phyloP scores from a whole-genome alignment of 2,113 vertebrate species.

The Thryonomys swinderianus region DNA sequence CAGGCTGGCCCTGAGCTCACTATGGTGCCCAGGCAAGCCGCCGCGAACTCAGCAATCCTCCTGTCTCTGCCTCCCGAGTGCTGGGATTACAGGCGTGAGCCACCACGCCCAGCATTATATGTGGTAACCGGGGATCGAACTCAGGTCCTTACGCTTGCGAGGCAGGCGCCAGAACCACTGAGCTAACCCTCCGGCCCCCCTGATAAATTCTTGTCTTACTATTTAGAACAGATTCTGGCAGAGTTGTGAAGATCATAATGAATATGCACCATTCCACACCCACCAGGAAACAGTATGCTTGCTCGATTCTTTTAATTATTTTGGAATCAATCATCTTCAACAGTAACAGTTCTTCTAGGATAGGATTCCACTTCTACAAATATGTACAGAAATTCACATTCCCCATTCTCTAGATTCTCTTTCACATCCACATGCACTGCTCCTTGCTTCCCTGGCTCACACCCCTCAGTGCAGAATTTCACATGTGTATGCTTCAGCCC shows the following conservation, averaged over 20 bases:
- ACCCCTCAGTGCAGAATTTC: constrained; percentile 98
- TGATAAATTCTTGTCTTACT: background rate
- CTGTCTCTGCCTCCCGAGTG: too few species aligned
- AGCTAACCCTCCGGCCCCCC: too few species aligned
- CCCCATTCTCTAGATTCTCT: constrained; percentile 93
- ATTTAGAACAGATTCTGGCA: too few species aligned
- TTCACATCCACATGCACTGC: constrained; percentile 94
- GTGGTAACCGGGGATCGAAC: too few species aligned
- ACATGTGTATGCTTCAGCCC: constrained; percentile 93
- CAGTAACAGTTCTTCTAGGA: constrained; percentile 92
- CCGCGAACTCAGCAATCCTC: too few species aligned
- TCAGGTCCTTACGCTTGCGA: too few species aligned
- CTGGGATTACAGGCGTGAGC: too few species aligned
- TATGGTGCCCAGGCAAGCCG: too few species aligned
- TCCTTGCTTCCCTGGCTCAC: constrained; percentile 92
- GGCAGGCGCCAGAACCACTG: too few species aligned
- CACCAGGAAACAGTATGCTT: rapidly evolving
- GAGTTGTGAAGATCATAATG: background rate
- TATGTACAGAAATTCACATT: constrained; percentile 93
- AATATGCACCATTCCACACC: rapidly evolving
- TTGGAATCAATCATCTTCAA: constrained; percentile 94
- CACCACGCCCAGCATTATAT: too few species aligned
- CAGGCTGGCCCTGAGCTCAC: too few species aligned
- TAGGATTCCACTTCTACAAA: constrained; percentile 94
- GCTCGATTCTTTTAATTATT: background rate